Conservation (phyloP, 1,140 invertebrate species). For the Trachymyrmex septentrionalis region DNA sequence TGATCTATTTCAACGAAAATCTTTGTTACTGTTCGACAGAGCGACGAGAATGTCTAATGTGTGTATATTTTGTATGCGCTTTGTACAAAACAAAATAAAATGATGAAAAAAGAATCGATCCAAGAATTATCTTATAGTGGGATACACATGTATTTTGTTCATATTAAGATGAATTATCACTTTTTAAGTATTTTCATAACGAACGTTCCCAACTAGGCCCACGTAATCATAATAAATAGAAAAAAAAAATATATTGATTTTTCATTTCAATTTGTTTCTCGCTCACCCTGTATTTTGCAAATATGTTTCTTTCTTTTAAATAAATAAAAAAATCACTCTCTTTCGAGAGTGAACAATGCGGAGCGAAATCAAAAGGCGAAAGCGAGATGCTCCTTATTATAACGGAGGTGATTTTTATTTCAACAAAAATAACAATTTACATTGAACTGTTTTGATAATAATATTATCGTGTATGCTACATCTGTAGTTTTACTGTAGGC, state of each 20-base stretch:
- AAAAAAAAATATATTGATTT: background rate
- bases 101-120: slow-evolving; percentile 27
- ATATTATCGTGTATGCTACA: slow-evolving; percentile 86
- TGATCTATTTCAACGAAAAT: slow-evolving; percentile 29
- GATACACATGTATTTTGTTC: background rate
- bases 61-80: slow-evolving; percentile 63
- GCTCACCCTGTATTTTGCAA: background rate
- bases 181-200: background rate
- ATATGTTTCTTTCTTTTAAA: background rate
- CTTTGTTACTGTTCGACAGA: slow-evolving; percentile 32
- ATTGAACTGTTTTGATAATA: slow-evolving; percentile 86
- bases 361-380: slow-evolving; percentile 33
- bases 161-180: background rate
- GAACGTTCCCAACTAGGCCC: background rate
- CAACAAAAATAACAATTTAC: slow-evolving; percentile 87
- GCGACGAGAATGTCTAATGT: slow-evolving; percentile 17
- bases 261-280: slow-evolving; percentile 2
- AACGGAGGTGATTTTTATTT: slow-evolving; percentile 87
- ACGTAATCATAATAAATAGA: background rate
- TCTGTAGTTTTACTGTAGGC: slow-evolving; percentile 85
- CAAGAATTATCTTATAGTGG: background rate
- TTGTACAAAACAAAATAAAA: slow-evolving; percentile 67
- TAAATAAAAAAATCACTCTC: background rate
- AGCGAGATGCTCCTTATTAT: slow-evolving; percentile 73
- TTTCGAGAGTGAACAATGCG: background rate